A percentile compares a stretch with the other conserved stretches of the same genome.
Conservation (phyloP, 2,888 invertebrate genomes). For the Drosophila affinis region DNA sequence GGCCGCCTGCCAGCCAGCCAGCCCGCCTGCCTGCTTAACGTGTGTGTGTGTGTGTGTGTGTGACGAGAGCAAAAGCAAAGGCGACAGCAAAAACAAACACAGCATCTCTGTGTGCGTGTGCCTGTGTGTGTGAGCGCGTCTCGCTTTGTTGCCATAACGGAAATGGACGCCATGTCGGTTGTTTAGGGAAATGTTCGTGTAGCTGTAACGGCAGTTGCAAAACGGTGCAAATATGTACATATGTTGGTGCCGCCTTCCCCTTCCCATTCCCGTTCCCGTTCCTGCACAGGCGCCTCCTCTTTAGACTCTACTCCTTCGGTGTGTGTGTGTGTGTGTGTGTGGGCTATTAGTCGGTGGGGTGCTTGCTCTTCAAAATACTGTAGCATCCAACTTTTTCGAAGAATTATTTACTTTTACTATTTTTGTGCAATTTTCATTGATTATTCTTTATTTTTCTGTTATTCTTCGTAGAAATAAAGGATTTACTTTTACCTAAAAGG, state of each 20-base stretch:
- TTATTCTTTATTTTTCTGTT: too few relatives aligned
- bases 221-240: slow-evolving; percentile 2
- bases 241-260: slow-evolving; percentile 1
- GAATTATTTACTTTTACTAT: too few relatives aligned
- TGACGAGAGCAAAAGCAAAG: slow-evolving; percentile 42
- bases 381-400: too few relatives aligned
- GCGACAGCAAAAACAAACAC: slow-evolving; percentile 39
- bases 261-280: not conserved
- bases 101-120: slow-evolving; percentile 5
- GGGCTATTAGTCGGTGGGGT: slow-evolving; percentile 33
- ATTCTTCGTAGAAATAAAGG: too few relatives aligned
- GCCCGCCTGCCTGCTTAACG: slow-evolving; percentile 16
- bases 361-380: slow-evolving; percentile 27
- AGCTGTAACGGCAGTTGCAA: slow-evolving; percentile 55
- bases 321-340: slow-evolving; percentile 38
- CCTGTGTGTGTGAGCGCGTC: slow-evolving; percentile 33
- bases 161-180: slow-evolving; percentile 77
- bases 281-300: not conserved
- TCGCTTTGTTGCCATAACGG: slow-evolving; percentile 75
- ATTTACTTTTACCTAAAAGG: too few relatives aligned
- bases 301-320: not conserved
- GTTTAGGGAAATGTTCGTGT: slow-evolving; percentile 74
- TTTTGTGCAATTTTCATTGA: too few relatives aligned
- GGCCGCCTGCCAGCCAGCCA: slow-evolving; percentile 2
- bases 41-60: slow-evolving; percentile 27